Evolutionary conservation across 2,888 invertebrate species (phyloP).

Genomic region (Hylaea fasciaria): DNA sequence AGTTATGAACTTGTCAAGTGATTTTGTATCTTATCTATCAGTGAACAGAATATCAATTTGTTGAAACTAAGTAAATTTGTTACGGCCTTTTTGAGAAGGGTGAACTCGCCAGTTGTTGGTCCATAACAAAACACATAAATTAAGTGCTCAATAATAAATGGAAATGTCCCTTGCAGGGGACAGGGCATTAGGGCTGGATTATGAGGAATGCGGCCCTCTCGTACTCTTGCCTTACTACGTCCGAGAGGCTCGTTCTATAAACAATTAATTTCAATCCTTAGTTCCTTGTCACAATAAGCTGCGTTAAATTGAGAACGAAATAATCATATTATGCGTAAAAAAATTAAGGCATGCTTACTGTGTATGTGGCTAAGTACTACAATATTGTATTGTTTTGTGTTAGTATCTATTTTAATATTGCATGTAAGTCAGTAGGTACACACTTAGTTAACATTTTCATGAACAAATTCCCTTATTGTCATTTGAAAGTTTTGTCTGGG

Average conservation of each 20-base stretch:
- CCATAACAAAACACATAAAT: conserved; percentile 86
- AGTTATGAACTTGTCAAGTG: conserved; percentile 11
- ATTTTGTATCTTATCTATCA: conserved; percentile 39
- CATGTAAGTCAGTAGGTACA: no score
- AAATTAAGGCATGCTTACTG: no score
- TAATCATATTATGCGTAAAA: background rate
- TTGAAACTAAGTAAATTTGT: conserved; percentile 27
- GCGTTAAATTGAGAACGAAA: background rate
- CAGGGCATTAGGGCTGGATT: conserved; percentile 84
- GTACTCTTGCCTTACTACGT: conserved; percentile 60
- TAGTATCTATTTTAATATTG: no score
- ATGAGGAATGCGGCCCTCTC: conserved; percentile 76
- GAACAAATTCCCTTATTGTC: no score
- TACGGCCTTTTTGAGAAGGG: conserved; percentile 53
- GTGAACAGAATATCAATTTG: conserved; percentile 43
- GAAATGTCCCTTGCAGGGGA: conserved; percentile 85
- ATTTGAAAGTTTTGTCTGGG: no score
- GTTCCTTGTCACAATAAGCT: background rate
- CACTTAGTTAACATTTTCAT: no score
- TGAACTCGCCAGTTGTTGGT: conserved; percentile 74
- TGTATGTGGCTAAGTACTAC: no score
- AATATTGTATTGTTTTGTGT: no score
- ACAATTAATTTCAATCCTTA: conserved; percentile 24
- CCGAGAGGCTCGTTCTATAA: conserved; percentile 29
- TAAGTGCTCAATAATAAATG: conserved; percentile 86